Evolutionary conservation across 2,797 vertebrate genomes (phyloP), one percentile per base, ranked within the genome.

Genomic region (Anniella stebbinsi): DNA sequence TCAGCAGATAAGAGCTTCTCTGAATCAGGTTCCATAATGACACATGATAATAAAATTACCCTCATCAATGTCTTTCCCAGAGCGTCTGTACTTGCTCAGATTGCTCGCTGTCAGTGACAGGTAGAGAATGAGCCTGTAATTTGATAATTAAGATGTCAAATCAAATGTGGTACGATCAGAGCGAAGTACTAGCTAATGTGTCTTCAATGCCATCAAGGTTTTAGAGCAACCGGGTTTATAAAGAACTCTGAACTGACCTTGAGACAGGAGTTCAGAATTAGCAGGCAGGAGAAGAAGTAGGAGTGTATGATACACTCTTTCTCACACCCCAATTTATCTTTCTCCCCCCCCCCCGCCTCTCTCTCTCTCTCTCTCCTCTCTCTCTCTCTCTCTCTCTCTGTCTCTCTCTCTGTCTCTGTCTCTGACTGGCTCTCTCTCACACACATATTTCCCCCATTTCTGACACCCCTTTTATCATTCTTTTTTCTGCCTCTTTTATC

Each of bases 121-220:
- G 66, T 41, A 88, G 38, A 85, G 33, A 80, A 63, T 13, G 82
- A 91, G 67, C 76, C 87, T 75, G 57, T 38, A 91, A 91, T 88
- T 81, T 91, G 41, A 70, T 91, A 88, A 91, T 91, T 85, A 91
- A 88, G 69, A 75, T 86, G 76, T 91, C 87, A 91, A 57, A 67
- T 87, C 48, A 86, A 91, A 73, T 88, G 86, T 70, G 54, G 13
- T 72, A 25, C 28, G 38, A 66, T 80, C 86, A 91, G 67, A 70
- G 67, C 75, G 73, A 88, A 63, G 75, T 81, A 28, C 41, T 75
- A 48, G 57, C n/a, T 86, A 72, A 72, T 84, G 25, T 76, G 10
- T 33, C 67, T 86, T 85, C 38, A 5, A 18, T n/a, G 48, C 48
- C 54, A 73, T 69, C 33, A 51, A 87, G 78, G 30, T 38, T 80